Conservation (phyloP, 1,140 invertebrate genomes). For the Penaeus chinensis region DNA sequence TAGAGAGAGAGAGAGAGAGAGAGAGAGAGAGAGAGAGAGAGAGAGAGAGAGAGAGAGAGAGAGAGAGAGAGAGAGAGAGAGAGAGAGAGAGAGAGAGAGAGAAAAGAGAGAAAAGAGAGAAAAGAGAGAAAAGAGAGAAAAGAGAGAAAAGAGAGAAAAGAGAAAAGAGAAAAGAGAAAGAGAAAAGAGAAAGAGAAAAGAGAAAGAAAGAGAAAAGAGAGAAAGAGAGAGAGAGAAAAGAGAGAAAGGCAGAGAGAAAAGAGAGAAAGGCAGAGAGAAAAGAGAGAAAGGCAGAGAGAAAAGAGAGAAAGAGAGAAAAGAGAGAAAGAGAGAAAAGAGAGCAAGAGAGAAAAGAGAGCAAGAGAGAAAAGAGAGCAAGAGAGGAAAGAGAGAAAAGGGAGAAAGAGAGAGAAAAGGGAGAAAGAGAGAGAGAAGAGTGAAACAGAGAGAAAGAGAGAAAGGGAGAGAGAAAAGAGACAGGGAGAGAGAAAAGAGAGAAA, state of each 20-base stretch:
- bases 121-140: too few relatives aligned
- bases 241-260: background rate
- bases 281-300: conserved; percentile 15
- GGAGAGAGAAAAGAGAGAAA: too few relatives aligned
- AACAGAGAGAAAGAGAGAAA: background rate
- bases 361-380: conserved; percentile 16
- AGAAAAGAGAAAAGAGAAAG: conserved; percentile 3
- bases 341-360: background rate
- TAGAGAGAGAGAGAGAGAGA: too few relatives aligned
- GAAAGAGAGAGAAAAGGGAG: conserved; percentile 22
- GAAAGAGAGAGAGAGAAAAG: background rate
- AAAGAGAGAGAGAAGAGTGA: conserved; percentile 26
- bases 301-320: too few relatives aligned
- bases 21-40: conserved; percentile 13
- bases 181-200: conserved; percentile 16
- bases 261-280: conserved; percentile 15
- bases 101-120: background rate
- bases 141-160: background rate
- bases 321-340: too few relatives aligned
- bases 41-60: conserved; percentile 7
- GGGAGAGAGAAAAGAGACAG: too few relatives aligned
- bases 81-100: background rate
- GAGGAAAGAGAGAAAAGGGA: too few relatives aligned
- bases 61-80: background rate
- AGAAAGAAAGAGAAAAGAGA: background rate